Conservation (phyloP, 2,113 vertebrate genomes). For the Bungarus multicinctus region DNA sequence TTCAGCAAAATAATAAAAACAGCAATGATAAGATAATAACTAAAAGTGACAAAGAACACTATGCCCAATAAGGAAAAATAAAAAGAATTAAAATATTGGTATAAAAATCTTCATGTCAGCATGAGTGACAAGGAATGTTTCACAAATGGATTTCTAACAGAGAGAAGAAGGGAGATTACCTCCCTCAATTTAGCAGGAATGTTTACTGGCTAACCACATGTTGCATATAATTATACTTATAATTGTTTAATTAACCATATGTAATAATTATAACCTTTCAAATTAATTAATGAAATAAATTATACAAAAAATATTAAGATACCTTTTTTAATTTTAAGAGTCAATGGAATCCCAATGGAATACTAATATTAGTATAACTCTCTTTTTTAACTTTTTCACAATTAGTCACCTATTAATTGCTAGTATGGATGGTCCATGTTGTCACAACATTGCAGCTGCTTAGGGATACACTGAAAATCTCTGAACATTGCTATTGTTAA, state of each 20-base stretch:
- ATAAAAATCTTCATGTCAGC: background rate
- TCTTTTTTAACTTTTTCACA: background rate
- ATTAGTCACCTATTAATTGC: background rate
- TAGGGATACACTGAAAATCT: background rate
- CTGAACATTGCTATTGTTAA: background rate
- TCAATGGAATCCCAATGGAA: background rate
- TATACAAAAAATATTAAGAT: background rate
- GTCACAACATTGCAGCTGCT: background rate
- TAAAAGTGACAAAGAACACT: background rate
- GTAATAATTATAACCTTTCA: background rate
- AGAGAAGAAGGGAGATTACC: background rate
- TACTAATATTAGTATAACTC: background rate
- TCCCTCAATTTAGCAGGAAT: background rate
- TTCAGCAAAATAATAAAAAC: background rate
- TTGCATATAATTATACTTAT: background rate
- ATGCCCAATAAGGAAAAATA: background rate
- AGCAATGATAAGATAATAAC: background rate
- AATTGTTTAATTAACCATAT: background rate
- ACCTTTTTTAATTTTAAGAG: background rate
- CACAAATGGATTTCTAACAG: background rate
- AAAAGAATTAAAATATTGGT: background rate
- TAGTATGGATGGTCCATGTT: background rate
- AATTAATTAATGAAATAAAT: background rate
- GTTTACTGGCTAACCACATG: background rate
- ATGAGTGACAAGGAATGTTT: background rate